phyloP scores from a whole-genome alignment of 2,888 invertebrate species.

The Metacarcinus magister region DNA sequence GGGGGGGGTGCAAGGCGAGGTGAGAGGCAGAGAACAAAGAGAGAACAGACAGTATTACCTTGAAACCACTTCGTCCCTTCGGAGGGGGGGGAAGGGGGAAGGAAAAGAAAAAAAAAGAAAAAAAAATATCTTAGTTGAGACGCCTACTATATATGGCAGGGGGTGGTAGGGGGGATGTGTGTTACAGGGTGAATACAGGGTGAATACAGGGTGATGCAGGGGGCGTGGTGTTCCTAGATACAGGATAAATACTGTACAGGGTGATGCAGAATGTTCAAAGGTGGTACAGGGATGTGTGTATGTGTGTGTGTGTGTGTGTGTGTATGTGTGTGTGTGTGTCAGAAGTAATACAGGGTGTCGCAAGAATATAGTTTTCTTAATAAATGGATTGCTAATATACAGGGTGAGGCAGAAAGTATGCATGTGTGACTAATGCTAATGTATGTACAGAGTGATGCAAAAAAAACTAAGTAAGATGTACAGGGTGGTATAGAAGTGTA shows the following conservation, averaged over 20 bases:
- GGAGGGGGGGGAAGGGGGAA: constrained; percentile 52
- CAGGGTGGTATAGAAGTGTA: not conserved
- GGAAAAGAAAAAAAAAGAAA: constrained; percentile 59
- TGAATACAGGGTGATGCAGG: not conserved
- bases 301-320: not conserved
- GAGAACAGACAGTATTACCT: constrained; percentile 68
- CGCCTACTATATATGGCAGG: constrained; percentile 34
- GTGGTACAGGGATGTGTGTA: not conserved
- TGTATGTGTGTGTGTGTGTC: not conserved
- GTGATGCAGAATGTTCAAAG: not conserved
- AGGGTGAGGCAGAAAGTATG: not conserved
- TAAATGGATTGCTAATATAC: not conserved
- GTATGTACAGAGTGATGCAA: not conserved
- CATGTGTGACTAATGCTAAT: not conserved
- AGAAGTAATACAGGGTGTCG: not conserved
- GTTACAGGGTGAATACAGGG: not conserved
- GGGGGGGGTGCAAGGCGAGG: not conserved
- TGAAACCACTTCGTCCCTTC: constrained; percentile 80
- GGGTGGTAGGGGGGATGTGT: constrained; percentile 8
- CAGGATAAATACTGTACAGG: not conserved
- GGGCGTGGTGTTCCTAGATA: not conserved
- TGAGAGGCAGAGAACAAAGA: constrained; percentile 17
- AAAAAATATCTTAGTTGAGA: constrained; percentile 73
- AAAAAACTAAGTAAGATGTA: not conserved
- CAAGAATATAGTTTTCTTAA: not conserved